Conservation (phyloP, 2,888 invertebrate species). For the Stenurella melanura region DNA sequence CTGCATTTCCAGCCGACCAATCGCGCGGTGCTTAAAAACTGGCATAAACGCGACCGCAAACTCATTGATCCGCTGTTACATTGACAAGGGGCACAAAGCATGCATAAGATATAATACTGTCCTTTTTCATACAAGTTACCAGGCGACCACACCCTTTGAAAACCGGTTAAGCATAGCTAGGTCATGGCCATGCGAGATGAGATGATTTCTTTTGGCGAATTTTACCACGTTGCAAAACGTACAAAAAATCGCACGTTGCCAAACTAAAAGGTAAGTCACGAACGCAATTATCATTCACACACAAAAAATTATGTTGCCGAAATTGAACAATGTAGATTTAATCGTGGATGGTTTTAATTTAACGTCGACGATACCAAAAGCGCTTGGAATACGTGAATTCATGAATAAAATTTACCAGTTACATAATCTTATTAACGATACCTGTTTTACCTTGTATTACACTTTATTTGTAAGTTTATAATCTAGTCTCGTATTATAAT, state of each 20-base stretch:
- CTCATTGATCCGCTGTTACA: neutral
- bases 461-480: conserved; percentile 8
- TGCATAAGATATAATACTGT: conserved; percentile 30
- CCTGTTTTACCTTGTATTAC: conserved; percentile 36
- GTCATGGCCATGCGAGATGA: conserved; percentile 44
- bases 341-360: conserved; percentile 19
- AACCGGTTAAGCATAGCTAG: conserved; percentile 47
- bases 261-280: conserved; percentile 50
- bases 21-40: neutral
- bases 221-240: conserved; percentile 15
- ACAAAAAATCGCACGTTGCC: conserved; percentile 30
- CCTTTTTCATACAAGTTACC: conserved; percentile 27
- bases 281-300: conserved; percentile 43
- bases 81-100: conserved; percentile 15
- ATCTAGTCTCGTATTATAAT: neutral
- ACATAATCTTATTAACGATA: conserved; percentile 48
- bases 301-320: conserved; percentile 39
- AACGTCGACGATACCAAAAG: conserved; percentile 13
- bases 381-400: conserved; percentile 31
- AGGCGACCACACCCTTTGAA: conserved; percentile 46
- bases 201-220: conserved; percentile 41
- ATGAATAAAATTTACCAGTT: conserved; percentile 49
- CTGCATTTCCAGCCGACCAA: conserved; percentile 11
- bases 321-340: conserved; percentile 32
- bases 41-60: neutral